Evolutionary conservation across 92 coral and sea anemone species (phyloP).

Genomic region (Phenganax subtilis): DNA sequence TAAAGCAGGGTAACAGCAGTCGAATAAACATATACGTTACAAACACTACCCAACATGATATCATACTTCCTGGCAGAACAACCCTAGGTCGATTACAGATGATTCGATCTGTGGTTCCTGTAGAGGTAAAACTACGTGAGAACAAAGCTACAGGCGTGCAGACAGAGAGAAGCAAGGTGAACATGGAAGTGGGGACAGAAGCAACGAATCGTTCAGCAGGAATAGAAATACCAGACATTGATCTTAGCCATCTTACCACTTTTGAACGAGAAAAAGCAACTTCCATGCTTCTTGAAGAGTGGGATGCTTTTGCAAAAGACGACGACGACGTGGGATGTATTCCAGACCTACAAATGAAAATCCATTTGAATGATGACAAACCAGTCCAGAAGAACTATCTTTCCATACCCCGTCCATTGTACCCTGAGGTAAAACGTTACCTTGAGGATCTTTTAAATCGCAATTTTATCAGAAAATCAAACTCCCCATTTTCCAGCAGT

Average conservation of each 20-base stretch:
- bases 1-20: constrained; percentile 9
- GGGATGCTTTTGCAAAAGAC: constrained; percentile 11
- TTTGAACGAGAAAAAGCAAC: neutral
- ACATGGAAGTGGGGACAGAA: neutral
- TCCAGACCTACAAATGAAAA: constrained; percentile 19
- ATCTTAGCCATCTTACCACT: constrained; percentile 11
- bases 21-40: constrained; percentile 9
- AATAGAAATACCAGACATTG: neutral
- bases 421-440: constrained; percentile 30
- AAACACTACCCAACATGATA: constrained; percentile 7
- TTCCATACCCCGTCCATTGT: constrained; percentile 19
- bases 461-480: constrained; percentile 2
- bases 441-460: constrained; percentile 15
- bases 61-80: constrained; percentile 24
- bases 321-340: constrained; percentile 31
- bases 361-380: neutral
- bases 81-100: constrained; percentile 7
- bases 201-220: neutral
- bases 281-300: constrained; percentile 16
- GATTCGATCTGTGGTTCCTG: constrained; percentile 18
- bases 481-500: constrained; percentile 13
- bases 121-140: constrained; percentile 7
- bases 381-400: constrained; percentile 33
- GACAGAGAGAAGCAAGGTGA: neutral
- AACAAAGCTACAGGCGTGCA: neutral